These are phyloP conservation scores for Ophiodon elongatus DNA, from an alignment of 2,113 vertebrate species.

Conservation along the genomic window DNA sequence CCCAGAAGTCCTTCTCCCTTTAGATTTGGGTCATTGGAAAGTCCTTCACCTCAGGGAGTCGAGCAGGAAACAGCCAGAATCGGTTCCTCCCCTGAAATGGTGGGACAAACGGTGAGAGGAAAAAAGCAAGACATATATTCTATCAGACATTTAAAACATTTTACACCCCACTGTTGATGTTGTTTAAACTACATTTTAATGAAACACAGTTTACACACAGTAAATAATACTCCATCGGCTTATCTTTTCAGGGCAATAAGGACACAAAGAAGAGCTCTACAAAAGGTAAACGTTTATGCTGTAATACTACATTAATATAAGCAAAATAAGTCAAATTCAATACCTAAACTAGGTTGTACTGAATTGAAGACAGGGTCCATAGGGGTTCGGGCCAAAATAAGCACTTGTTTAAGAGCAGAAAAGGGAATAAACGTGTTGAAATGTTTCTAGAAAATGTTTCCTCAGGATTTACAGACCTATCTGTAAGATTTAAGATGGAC, in stretches of 20 bases:
- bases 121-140: background rate
- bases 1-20: slow-evolving; percentile 57
- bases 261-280: slow-evolving; percentile 73
- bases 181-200: background rate
- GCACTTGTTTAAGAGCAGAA: background rate
- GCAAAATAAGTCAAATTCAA: background rate
- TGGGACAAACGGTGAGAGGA: slow-evolving; percentile 74
- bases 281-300: slow-evolving; percentile 78
- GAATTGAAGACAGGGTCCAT: background rate
- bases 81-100: slow-evolving; percentile 84
- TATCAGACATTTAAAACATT: background rate
- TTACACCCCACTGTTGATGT: background rate
- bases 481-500: background rate
- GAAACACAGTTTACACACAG: background rate
- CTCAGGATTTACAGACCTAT: background rate
- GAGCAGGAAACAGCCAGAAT: slow-evolving; percentile 59
- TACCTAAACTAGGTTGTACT: background rate
- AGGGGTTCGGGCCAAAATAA: background rate
- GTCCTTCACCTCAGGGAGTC: slow-evolving; percentile 48
- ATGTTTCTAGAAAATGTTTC: background rate
- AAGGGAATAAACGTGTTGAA: background rate
- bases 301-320: background rate
- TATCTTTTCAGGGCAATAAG: slow-evolving; percentile 74
- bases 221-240: background rate
- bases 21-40: slow-evolving; percentile 23